phyloP scores from a whole-genome alignment of 2,888 invertebrate species.

The Drosophila antonietae region DNA sequence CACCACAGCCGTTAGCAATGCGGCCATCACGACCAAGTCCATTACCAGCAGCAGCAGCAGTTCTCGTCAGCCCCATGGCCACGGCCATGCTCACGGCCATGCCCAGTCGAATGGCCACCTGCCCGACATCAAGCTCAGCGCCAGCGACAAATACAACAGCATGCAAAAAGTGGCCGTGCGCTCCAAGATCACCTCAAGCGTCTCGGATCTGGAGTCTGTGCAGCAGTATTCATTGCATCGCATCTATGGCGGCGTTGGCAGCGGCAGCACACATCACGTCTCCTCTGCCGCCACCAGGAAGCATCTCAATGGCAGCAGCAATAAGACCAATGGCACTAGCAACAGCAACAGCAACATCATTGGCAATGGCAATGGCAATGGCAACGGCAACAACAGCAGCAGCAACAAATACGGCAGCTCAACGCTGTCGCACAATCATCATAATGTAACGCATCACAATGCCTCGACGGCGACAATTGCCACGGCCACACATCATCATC shows the following conservation, averaged over 20 bases:
- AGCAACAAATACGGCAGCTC: conserved; percentile 81
- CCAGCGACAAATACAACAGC: conserved; percentile 83
- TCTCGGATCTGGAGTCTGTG: conserved; percentile 84
- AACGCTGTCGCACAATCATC: conserved; percentile 75
- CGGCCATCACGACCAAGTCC: conserved; percentile 78
- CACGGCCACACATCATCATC: conserved; percentile 80
- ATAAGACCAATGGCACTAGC: conserved; percentile 15
- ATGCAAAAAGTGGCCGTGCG: conserved; percentile 84
- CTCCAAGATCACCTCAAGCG: conserved; percentile 84
- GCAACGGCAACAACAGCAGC: conserved; percentile 9
- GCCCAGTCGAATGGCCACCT: conserved; percentile 83
- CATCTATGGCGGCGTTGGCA: conserved; percentile 81
- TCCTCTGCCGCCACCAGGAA: conserved; percentile 82
- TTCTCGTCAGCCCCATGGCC: conserved; percentile 53
- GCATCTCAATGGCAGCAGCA: conserved; percentile 68
- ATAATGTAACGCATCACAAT: conserved; percentile 80
- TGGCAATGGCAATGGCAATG: conserved; percentile 2
- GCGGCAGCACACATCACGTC: conserved; percentile 73
- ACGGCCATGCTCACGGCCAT: conserved; percentile 62
- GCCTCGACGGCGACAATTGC: conserved; percentile 73
- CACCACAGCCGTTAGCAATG: conserved; percentile 81
- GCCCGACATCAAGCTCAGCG: conserved; percentile 84
- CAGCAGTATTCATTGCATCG: conserved; percentile 84
- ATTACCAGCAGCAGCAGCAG: conserved; percentile 40
- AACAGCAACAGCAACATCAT: conserved; percentile 8